A percentile compares a stretch with the other conserved stretches of the same genome.
Conservation (phyloP, 2,797 vertebrate species). For the Simalia tracyae region DNA sequence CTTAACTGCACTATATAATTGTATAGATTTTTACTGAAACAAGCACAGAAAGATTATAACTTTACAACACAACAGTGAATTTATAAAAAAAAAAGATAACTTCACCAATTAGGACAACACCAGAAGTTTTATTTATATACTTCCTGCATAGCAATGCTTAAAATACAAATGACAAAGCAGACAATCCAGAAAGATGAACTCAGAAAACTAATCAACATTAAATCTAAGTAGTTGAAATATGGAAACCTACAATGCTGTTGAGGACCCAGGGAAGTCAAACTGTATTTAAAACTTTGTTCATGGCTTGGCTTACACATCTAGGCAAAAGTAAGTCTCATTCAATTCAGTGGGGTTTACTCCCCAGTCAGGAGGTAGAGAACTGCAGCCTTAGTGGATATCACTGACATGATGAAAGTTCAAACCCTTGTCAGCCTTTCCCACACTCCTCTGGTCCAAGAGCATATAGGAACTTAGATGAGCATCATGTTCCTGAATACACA, state of each 20-base stretch:
- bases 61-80: constrained; percentile 59
- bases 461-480: background rate
- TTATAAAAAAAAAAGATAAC: constrained; percentile 57
- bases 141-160: constrained; percentile 47
- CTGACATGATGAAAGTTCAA: background rate
- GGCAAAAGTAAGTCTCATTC: background rate
- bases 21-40: constrained; percentile 63
- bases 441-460: background rate
- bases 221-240: background rate
- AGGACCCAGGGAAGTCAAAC: constrained; percentile 15
- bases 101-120: constrained; percentile 58
- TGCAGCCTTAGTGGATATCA: background rate
- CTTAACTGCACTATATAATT: constrained; percentile 66
- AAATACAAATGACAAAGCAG: constrained; percentile 9
- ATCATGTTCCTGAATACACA: background rate
- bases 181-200: background rate
- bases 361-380: background rate
- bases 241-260: background rate
- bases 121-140: constrained; percentile 55
- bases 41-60: constrained; percentile 64
- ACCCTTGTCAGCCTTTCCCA: background rate
- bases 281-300: background rate
- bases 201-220: background rate
- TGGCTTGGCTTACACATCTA: background rate
- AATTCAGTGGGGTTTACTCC: background rate